phyloP scores from a whole-genome alignment of 2,888 invertebrate genomes.

The Amitus sp. region DNA sequence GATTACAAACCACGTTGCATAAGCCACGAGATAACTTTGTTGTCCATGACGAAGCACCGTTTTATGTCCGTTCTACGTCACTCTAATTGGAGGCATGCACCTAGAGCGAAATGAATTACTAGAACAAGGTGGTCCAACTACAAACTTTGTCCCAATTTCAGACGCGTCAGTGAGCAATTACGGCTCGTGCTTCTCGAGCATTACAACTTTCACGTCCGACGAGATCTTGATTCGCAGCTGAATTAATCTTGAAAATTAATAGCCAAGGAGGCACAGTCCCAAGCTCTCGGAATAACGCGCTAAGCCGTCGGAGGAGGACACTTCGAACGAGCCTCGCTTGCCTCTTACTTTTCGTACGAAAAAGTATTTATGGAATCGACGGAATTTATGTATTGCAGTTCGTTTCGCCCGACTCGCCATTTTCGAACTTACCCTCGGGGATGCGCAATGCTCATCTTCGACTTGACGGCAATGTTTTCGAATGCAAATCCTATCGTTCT shows the following conservation, averaged over 20 bases:
- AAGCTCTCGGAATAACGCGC: too few species aligned
- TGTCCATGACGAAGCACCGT: slow-evolving; percentile 9
- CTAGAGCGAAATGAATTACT: slow-evolving; percentile 19
- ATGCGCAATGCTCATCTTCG: slow-evolving; percentile 19
- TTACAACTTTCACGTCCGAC: too few species aligned
- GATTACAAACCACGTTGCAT: slow-evolving; percentile 8
- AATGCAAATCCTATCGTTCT: slow-evolving; percentile 53
- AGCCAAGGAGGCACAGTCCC: background rate
- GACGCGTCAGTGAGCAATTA: slow-evolving; percentile 22
- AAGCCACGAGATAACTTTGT: slow-evolving; percentile 13
- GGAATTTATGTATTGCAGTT: slow-evolving; percentile 1
- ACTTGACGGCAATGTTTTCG: slow-evolving; percentile 47
- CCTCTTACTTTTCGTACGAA: background rate
- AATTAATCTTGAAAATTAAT: background rate
- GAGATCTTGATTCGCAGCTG: background rate
- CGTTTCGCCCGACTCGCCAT: slow-evolving; percentile 46
- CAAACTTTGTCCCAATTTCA: slow-evolving; percentile 18
- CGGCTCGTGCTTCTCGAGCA: slow-evolving; percentile 6
- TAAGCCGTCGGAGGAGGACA: too few species aligned
- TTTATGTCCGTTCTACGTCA: slow-evolving; percentile 10
- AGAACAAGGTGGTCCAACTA: slow-evolving; percentile 10
- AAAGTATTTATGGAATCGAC: background rate
- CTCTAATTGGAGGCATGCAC: slow-evolving; percentile 18
- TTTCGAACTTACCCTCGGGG: slow-evolving; percentile 32
- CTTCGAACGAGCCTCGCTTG: too few species aligned